These are phyloP conservation scores for Lordiphosa andalusiaca DNA, from an alignment of 2,888 invertebrate genomes.

Conservation along the genomic window DNA sequence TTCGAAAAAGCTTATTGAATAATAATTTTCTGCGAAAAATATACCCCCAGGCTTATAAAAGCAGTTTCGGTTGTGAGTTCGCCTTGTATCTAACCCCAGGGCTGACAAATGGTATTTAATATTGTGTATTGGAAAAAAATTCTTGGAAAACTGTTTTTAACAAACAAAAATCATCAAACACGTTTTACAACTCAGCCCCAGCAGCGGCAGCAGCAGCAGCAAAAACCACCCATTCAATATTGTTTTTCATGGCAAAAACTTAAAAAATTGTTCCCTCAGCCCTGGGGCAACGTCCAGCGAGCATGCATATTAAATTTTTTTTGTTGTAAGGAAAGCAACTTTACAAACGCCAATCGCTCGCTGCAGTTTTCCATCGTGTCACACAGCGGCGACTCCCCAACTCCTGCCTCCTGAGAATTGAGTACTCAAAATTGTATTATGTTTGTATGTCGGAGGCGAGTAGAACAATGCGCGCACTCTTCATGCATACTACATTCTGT, in stretches of 20 bases:
- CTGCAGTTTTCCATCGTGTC: conserved; percentile 36
- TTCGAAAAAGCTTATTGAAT: too few species aligned
- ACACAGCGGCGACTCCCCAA: conserved; percentile 7
- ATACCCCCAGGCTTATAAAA: too few species aligned
- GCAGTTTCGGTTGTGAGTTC: too few species aligned
- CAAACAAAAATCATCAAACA: too few species aligned
- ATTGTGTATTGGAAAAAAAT: too few species aligned
- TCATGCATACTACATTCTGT: conserved; percentile 42
- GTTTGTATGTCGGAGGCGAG: not conserved
- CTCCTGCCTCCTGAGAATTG: conserved; percentile 1
- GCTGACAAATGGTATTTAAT: too few species aligned
- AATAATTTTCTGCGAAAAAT: too few species aligned
- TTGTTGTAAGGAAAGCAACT: conserved; percentile 10
- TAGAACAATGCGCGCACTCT: conserved; percentile 20
- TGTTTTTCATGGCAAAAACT: conserved; percentile 13
- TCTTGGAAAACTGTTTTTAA: too few species aligned
- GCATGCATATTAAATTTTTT: conserved; percentile 42
- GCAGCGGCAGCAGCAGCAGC: too few species aligned
- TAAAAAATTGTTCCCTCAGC: conserved; percentile 5
- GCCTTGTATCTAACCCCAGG: too few species aligned
- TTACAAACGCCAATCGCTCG: conserved; percentile 18
- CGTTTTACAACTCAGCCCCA: too few species aligned
- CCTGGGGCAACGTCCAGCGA: conserved; percentile 24
- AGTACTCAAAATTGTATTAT: conserved; percentile 18
- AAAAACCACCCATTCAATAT: too few species aligned